These are phyloP conservation scores for Tachysurus vachellii DNA, from an alignment of 2,113 vertebrate genomes.

Conservation along the genomic window DNA sequence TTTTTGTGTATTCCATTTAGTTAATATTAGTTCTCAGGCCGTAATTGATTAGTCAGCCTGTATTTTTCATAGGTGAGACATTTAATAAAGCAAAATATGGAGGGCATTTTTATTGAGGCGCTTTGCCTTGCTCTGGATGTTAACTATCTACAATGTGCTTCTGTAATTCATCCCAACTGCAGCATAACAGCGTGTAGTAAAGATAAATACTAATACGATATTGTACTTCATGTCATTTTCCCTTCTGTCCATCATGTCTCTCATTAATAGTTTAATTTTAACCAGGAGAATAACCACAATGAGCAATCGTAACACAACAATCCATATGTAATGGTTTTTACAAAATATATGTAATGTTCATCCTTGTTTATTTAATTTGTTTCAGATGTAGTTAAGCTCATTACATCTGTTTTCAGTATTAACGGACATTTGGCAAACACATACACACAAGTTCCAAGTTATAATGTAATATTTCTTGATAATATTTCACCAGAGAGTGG, in stretches of 20 bases:
- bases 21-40: not conserved
- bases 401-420: not conserved
- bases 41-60: not conserved
- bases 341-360: not conserved
- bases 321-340: not conserved
- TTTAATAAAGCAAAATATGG: not conserved
- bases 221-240: not conserved
- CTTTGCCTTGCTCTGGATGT: not conserved
- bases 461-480: not conserved
- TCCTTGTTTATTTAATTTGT: not conserved
- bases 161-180: not conserved
- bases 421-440: not conserved
- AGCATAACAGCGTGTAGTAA: not conserved
- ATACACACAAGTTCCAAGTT: not conserved
- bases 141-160: not conserved
- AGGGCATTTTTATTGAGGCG: not conserved
- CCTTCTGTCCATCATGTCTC: no score
- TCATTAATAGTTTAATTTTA: not conserved
- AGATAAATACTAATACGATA: not conserved
- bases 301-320: not conserved
- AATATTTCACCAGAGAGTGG: not conserved
- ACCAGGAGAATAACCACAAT: not conserved
- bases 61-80: not conserved
- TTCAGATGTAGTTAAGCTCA: not conserved
- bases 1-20: not conserved